phyloP scores from a whole-genome alignment of 2,797 vertebrate genomes.

The Bradypodion pumilum region DNA sequence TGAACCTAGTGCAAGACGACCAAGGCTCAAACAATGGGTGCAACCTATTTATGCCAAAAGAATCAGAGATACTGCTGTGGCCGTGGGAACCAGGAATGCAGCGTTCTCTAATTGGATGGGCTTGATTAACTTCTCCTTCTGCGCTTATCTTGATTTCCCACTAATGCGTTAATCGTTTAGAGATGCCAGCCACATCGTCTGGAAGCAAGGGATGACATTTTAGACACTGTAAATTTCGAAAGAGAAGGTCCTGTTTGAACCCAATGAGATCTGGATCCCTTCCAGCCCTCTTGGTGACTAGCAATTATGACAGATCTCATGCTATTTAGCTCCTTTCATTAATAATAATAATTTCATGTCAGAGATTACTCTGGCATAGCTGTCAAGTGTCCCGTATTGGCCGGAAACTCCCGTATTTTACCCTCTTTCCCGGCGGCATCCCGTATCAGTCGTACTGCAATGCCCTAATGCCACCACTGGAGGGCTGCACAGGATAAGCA shows the following conservation, averaged over 20 bases:
- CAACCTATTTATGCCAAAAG: conserved; percentile 1
- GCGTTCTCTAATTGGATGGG: background rate
- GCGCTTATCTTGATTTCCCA: background rate
- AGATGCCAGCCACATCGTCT: background rate
- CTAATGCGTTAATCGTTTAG: background rate
- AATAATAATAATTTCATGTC: background rate
- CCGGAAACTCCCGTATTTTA: no score
- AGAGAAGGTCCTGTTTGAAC: background rate
- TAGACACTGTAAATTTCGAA: background rate
- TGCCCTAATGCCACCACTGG: no score
- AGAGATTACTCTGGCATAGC: no score
- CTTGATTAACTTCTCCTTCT: background rate
- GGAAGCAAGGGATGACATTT: background rate
- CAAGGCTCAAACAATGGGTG: background rate
- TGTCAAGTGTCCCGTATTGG: no score
- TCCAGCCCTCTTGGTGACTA: background rate
- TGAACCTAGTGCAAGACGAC: no score
- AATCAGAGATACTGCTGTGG: background rate
- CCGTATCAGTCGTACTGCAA: no score
- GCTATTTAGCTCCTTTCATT: background rate
- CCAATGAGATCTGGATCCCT: background rate
- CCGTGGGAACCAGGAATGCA: background rate
- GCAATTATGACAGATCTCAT: background rate
- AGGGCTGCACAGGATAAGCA: no score
- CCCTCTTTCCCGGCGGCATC: no score